A percentile compares a stretch with the other conserved stretches of the same genome.
These are phyloP conservation scores for Mylabris phalerata DNA, from an alignment of 1,140 invertebrate species.

Conservation along the genomic window DNA sequence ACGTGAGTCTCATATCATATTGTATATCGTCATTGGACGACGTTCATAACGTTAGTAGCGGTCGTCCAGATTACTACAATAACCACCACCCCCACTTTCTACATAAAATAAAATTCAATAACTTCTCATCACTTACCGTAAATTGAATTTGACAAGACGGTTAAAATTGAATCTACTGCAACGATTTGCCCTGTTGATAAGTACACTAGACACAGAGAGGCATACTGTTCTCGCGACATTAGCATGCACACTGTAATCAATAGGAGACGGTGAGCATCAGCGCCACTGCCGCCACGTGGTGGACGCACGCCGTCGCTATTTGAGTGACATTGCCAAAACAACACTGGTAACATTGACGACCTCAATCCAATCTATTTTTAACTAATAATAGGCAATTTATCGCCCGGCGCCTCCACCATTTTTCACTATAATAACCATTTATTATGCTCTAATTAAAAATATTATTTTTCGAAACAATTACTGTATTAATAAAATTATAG, in stretches of 20 bases:
- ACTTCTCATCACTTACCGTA: slow-evolving; percentile 11
- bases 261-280: slow-evolving; percentile 24
- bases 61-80: slow-evolving; percentile 12
- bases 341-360: not conserved
- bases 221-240: slow-evolving; percentile 33
- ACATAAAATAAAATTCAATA: too few species aligned
- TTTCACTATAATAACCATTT: not conserved
- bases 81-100: too few species aligned
- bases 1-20: slow-evolving; percentile 39
- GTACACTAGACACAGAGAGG: slow-evolving; percentile 10
- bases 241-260: slow-evolving; percentile 37
- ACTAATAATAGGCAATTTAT: not conserved
- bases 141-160: not conserved
- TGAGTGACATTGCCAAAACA: slow-evolving; percentile 4
- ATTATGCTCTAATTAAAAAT: not conserved
- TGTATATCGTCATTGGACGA: slow-evolving; percentile 39
- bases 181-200: too few species aligned
- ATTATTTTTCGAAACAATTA: too few species aligned
- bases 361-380: not conserved
- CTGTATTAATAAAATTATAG: not conserved
- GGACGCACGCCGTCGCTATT: slow-evolving; percentile 14
- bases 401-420: not conserved
- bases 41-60: slow-evolving; percentile 31
- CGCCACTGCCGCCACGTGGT: slow-evolving; percentile 18
- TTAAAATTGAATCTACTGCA: too few species aligned